A percentile compares a stretch with the other conserved stretches of the same genome.
These are phyloP conservation scores for Pseudomyrmex cubaensis DNA, from an alignment of 1,140 invertebrate genomes.

Conservation along the genomic window DNA sequence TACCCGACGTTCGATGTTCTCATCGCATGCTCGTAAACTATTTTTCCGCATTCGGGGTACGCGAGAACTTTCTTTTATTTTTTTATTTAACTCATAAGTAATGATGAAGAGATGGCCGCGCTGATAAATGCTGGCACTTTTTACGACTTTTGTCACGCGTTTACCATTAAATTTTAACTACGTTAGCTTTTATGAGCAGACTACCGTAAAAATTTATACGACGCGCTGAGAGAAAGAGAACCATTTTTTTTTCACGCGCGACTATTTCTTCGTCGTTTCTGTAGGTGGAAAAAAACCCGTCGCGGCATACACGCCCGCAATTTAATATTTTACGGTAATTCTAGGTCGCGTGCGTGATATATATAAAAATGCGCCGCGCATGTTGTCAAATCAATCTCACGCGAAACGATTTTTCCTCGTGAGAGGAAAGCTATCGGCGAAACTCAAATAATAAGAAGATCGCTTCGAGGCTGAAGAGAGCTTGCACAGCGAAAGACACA, in stretches of 20 bases:
- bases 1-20: not conserved
- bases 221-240: not conserved
- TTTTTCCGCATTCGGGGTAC: too few relatives aligned
- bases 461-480: not conserved
- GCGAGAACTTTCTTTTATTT: not conserved
- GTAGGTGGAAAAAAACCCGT: too few relatives aligned
- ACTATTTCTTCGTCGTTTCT: not conserved
- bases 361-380: not conserved
- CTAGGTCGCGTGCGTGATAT: not conserved
- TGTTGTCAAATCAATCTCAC: not conserved
- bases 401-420: not conserved
- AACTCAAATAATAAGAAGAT: slow-evolving; percentile 1
- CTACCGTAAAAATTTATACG: slow-evolving; percentile 32
- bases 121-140: slow-evolving; percentile 38
- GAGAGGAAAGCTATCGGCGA: not conserved
- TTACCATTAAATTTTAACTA: slow-evolving; percentile 52
- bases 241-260: too few relatives aligned
- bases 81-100: slow-evolving; percentile 28
- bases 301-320: too few relatives aligned
- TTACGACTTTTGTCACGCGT: slow-evolving; percentile 43
- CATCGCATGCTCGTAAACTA: slow-evolving; percentile 1
- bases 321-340: slow-evolving; percentile 6
- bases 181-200: slow-evolving; percentile 33
- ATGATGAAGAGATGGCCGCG: slow-evolving; percentile 15
- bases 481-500: slow-evolving; percentile 8